Base-by-base conservation (phyloP, 2,797 vertebrate species). In the Periparus ater region DNA sequence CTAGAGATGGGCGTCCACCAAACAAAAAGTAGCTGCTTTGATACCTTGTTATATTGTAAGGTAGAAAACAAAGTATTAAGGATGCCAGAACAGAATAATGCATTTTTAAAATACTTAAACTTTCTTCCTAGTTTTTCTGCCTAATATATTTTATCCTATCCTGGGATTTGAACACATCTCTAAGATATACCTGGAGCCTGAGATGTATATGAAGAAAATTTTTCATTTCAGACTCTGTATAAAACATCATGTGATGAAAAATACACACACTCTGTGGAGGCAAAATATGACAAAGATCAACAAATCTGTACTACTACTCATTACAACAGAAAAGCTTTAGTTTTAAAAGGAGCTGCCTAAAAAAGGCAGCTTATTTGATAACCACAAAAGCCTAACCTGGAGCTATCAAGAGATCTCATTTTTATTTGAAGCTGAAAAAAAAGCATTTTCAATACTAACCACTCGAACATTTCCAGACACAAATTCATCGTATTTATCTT, bases 221-320 rank as follows among this genome's bases (percentile, higher is more conserved):
- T 40, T 55, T 75, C 26, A 53, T 75, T 91, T 73, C 45, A 44
- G 78, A 62, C 23, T 47, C 61, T 23, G 15, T 15, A 48, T 50
- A 89, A 80, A 88, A 70, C 17, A 53, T 4, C 55, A 51, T 6
- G 0, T n/a, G 30, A 51, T 17, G 27, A 89, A 60, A 91, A 90
- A 90, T 20, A 20, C 16, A 60, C 0, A 5, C 4, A 27, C 5
- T 57, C 1, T 0, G 0, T 17, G 22, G 70, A 81, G 54, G 29
- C 13, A 77, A 88, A 88, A 71, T n/a, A 65, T 3, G 15, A 63
- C 34, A 73, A 88, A 55, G 32, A 53, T 44, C 38, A 57, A 30
- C 0, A 2, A 76, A 60, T 45, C 45, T 50, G 62, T 60, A 45
- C 14, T 53, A 34, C 22, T 55, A 40, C 11, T 61, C 38, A 36